Base-by-base conservation (phyloP, 2,113 vertebrate genomes). In the Chiloscyllium plagiosum region DNA sequence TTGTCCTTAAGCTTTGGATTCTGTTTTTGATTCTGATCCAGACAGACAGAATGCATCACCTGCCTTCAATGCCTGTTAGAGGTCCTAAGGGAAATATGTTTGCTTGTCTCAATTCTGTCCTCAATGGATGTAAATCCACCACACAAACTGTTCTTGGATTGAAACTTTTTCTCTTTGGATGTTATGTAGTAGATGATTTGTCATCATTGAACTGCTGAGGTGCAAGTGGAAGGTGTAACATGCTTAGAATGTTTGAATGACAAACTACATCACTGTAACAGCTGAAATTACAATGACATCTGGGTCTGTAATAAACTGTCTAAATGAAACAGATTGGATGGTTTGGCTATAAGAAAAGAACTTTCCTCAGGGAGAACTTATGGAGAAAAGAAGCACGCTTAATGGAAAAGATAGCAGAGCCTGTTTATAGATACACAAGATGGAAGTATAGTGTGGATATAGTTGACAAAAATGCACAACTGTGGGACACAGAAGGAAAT, bases 241-340 rank as follows among this genome's bases (percentile, higher is more conserved):
- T 76, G 94, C 33, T 72, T 95, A 13, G 65, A 47, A 69, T 89
- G 47, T 22, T 24, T 29, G 86, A 10, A 33, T 94, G 69, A 24
- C 72, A 52, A 42, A 70, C 37, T 15, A 69, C 94, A 95, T 29
- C 37, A 52, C 1, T 33, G 24, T 72, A 52, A 42, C 68, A 95
- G 93, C 37, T 56, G 68, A 12, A 29, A 47, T 72, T 72, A 72
- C 94, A 72, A 95, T 76, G 26, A 70, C 93, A 94, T 95, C 69
- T 95, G 94, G 69, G 24, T 95, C 69, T 72, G 29, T 70, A 95
- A 52, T 50, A 95, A 95, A 72, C 8, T 1, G 3, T 52, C 37
- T 33, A 24, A 95, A 95, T 72, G 69, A 95, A 95, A 76, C 94
- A 72, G 94, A 95, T 95, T 95, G 68, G 68, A 33, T 47, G 42